These are phyloP conservation scores for Drosophila subquinaria DNA, from an alignment of 2,888 invertebrate species.

Conservation along the genomic window DNA sequence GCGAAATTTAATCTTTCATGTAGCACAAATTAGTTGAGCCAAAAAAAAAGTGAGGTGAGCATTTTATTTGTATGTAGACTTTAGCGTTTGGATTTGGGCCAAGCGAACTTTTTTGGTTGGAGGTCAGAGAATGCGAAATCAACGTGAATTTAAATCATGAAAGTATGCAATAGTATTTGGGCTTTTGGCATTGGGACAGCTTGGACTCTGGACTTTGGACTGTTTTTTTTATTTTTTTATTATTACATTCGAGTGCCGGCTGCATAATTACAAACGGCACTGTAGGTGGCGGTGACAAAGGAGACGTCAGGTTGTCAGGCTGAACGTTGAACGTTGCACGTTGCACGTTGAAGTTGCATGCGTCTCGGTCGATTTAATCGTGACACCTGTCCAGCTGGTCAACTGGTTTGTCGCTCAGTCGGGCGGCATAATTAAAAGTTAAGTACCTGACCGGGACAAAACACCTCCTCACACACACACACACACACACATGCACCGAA, in stretches of 20 bases:
- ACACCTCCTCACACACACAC: constrained; percentile 1
- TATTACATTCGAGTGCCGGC: constrained; percentile 33
- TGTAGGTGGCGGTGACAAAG: not conserved
- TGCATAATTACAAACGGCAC: constrained; percentile 46
- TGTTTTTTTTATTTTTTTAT: not conserved
- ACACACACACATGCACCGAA: not conserved
- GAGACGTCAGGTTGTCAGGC: not conserved
- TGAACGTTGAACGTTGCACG: not conserved
- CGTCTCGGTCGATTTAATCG: constrained; percentile 48
- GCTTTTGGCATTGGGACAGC: not conserved
- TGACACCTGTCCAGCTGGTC: constrained; percentile 59
- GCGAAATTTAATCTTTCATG: not conserved
- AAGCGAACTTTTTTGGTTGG: constrained; percentile 6
- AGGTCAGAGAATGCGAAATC: constrained; percentile 23
- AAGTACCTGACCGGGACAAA: constrained; percentile 56
- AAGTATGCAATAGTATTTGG: constrained; percentile 11
- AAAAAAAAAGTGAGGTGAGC: constrained; percentile 17
- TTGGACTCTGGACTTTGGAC: constrained; percentile 4
- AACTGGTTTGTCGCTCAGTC: constrained; percentile 43
- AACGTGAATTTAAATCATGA: constrained; percentile 21
- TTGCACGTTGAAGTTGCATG: constrained; percentile 4
- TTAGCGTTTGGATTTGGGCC: not conserved
- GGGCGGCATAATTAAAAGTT: constrained; percentile 67
- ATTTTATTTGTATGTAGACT: constrained; percentile 3
- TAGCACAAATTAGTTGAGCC: constrained; percentile 29